A percentile compares a stretch with the other conserved stretches of the same genome.
These are phyloP conservation scores for Callospermophilus lateralis DNA, from an alignment of 2,113 vertebrate species.

Conservation along the genomic window DNA sequence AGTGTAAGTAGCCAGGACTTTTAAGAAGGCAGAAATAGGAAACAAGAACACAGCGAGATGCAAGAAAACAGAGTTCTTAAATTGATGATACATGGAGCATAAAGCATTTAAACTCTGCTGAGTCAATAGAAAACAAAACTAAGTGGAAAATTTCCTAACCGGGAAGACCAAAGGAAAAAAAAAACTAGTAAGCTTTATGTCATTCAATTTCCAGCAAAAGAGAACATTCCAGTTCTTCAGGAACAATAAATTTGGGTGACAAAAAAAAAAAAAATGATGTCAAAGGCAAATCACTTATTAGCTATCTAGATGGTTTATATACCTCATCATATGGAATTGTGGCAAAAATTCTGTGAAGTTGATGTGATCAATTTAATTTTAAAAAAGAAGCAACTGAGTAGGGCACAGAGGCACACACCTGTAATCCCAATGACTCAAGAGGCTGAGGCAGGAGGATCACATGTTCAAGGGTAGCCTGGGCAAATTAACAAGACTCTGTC, in stretches of 20 bases:
- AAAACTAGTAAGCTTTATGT: neutral
- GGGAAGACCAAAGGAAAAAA: neutral
- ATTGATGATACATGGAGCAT: neutral
- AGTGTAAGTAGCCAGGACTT: neutral
- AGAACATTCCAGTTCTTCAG: neutral
- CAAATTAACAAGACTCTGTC: too few species aligned
- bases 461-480: too few species aligned
- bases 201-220: constrained; percentile 2
- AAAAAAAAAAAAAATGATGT: neutral
- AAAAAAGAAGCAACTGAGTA: neutral
- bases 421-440: too few species aligned
- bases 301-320: neutral
- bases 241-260: neutral
- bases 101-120: constrained; percentile 22
- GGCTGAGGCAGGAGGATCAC: too few species aligned
- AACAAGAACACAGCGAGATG: neutral
- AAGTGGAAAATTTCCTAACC: neutral
- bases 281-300: neutral
- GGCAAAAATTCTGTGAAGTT: neutral
- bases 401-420: too few species aligned
- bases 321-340: neutral
- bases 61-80: neutral
- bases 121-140: constrained; percentile 25
- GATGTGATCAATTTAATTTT: constrained; percentile 15
- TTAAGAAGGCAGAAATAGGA: constrained; percentile 23